phyloP scores from a whole-genome alignment of 1,140 invertebrate genomes.

The Eubasilissa regina region DNA sequence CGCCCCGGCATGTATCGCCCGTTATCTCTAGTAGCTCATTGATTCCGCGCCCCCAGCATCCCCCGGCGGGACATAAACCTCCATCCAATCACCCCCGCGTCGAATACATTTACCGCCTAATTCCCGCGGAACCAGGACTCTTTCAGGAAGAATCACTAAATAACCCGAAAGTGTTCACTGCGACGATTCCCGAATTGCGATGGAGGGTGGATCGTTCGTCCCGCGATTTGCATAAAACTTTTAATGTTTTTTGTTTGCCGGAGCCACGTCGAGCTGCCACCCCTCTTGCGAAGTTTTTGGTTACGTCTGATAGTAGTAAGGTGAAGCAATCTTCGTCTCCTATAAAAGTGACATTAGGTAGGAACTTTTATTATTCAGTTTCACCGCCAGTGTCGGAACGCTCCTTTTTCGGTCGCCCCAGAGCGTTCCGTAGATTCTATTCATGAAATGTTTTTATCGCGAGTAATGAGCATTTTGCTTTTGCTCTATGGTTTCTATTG shows the following conservation, averaged over 20 bases:
- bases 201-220: neutral
- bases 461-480: neutral
- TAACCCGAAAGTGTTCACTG: neutral
- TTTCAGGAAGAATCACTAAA: neutral
- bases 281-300: neutral
- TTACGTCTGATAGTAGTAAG: neutral
- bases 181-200: neutral
- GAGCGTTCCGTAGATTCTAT: neutral
- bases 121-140: neutral
- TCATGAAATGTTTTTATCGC: neutral
- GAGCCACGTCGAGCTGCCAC: neutral
- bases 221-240: slow-evolving; percentile 14
- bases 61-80: slow-evolving; percentile 2
- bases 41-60: neutral
- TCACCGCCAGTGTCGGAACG: neutral
- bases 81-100: neutral
- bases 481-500: slow-evolving; percentile 9
- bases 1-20: neutral
- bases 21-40: slow-evolving; percentile 7
- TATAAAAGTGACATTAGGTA: neutral
- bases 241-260: neutral
- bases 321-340: neutral
- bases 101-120: neutral
- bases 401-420: neutral
- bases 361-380: neutral